Conservation (phyloP, 2,888 invertebrate genomes). For the Hartigia nigra region DNA sequence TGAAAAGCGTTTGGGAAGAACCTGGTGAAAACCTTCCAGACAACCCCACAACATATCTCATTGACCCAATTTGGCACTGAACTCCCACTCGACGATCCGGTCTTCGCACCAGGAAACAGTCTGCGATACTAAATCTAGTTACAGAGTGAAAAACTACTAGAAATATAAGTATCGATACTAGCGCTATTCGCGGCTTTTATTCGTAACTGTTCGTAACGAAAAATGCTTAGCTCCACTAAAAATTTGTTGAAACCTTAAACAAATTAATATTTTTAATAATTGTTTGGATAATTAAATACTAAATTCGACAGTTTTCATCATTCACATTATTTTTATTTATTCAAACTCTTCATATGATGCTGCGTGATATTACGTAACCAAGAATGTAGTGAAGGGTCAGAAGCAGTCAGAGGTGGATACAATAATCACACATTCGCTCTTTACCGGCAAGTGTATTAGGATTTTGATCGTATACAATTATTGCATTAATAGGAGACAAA, state of each 20-base stretch:
- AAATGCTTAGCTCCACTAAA: neutral
- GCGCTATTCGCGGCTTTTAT: neutral
- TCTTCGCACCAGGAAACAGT: slow-evolving; percentile 4
- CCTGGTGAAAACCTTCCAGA: slow-evolving; percentile 15
- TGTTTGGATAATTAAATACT: neutral
- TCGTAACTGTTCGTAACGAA: neutral
- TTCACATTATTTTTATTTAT: neutral
- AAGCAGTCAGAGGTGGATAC: neutral
- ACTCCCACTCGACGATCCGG: slow-evolving; percentile 3
- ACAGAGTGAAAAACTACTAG: neutral
- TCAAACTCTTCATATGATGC: neutral
- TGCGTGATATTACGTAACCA: neutral
- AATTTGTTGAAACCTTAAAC: neutral
- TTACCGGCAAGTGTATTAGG: neutral
- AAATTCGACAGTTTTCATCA: neutral
- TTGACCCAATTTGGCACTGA: slow-evolving; percentile 21
- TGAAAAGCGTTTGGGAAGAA: slow-evolving; percentile 10
- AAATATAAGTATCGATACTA: neutral
- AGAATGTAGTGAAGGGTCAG: neutral
- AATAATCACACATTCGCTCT: neutral
- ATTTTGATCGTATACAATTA: neutral
- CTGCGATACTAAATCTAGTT: neutral
- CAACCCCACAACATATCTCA: slow-evolving; percentile 22
- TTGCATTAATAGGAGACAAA: neutral
- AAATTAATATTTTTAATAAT: neutral